Conservation (phyloP, 1,140 invertebrate species). For the Drusus annulatus region DNA sequence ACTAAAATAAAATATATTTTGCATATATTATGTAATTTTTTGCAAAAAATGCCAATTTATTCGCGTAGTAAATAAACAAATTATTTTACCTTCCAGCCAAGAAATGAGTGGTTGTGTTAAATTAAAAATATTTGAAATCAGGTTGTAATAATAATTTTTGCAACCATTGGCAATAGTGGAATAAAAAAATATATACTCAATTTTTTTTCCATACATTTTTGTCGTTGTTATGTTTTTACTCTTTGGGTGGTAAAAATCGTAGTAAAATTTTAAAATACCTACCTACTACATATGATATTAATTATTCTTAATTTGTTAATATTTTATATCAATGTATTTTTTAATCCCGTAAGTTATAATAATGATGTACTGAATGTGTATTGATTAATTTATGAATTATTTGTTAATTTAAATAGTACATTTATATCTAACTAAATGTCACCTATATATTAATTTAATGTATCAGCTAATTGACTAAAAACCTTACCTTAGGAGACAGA, state of each 20-base stretch:
- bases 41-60: no score
- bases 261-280: not conserved
- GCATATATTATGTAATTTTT: no score
- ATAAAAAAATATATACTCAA: no score
- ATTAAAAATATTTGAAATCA: no score
- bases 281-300: not conserved
- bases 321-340: conserved; percentile 6
- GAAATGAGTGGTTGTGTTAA: no score
- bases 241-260: not conserved
- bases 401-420: not conserved
- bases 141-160: not conserved
- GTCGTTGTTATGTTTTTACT: not conserved
- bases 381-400: conserved; percentile 17
- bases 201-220: not conserved
- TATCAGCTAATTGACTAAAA: not conserved
- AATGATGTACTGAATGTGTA: not conserved
- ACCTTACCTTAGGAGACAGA: not conserved
- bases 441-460: conserved; percentile 26
- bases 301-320: not conserved
- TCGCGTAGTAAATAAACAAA: no score
- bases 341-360: conserved; percentile 20
- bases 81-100: no score
- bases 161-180: no score
- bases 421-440: conserved; percentile 11
- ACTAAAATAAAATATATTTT: no score